Base-by-base conservation (phyloP, 1,140 invertebrate genomes). In the Euura lappo region DNA sequence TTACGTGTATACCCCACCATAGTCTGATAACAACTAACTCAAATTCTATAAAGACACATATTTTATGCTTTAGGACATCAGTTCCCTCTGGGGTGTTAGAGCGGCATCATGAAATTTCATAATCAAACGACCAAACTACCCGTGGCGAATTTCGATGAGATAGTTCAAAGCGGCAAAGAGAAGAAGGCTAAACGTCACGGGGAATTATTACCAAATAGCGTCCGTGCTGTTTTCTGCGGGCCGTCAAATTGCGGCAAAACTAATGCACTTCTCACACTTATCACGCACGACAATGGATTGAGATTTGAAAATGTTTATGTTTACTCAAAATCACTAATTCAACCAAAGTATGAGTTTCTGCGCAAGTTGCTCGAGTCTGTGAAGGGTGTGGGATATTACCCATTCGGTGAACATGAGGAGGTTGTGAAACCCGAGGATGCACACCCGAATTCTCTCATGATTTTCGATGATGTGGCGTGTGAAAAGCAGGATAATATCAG, bases 241-340 rank as follows among this genome's bases (percentile, higher is more conserved):
- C n/a, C n/a, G n/a, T n/a, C n/a, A n/a, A 82, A 81, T 74, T 84
- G 79, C 71, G 81, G 79, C 8, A 85, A 68, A 44, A 71, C 71
- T 0, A 74, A 72, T 42, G 69, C 67, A 2, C 64, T 75, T 45
- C 69, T 75, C 42, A 44, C 71, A 10, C 68, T 75, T n/a, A n/a
- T n/a, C n/a, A n/a, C n/a, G n/a, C n/a, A n/a, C n/a, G n/a, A n/a
- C n/a, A n/a, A n/a, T n/a, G 4, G 71, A 65, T 42, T 72, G n/a
- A 64, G 44, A 46, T 75, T 71, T 68, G 64, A 69, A 66, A 72
- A 75, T 46, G 44, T 73, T 6, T 71, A 73, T 13, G 47, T 73
- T 6, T 73, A 71, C 65, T 73, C 69, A 65, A 76, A 76, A 69
- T 73, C 70, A 10, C 4, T 73, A n/a, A 75, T 72, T 68, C 71